Evolutionary conservation across 1,140 invertebrate species (phyloP).

Genomic region (Anagrus nilaparvatae): DNA sequence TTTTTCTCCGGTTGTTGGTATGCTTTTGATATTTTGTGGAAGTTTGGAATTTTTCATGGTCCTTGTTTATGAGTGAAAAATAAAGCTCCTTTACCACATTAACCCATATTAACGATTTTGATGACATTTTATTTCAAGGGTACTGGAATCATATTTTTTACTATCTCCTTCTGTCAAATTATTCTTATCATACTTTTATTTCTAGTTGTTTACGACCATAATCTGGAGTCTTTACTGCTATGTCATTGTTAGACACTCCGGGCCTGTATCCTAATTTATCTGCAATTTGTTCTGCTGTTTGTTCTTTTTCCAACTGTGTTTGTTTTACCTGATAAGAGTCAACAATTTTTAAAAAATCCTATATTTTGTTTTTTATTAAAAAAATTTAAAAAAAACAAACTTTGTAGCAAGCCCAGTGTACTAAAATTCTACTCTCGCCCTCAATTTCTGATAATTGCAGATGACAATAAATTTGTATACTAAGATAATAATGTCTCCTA

Average conservation of each 20-base stretch:
- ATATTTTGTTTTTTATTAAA: slow-evolving; percentile 6
- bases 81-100: too few species aligned
- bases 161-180: not conserved
- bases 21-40: slow-evolving; percentile 47
- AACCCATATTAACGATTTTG: too few species aligned
- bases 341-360: too few species aligned
- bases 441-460: slow-evolving; percentile 72
- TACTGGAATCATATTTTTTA: too few species aligned
- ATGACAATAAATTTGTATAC: slow-evolving; percentile 81
- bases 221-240: slow-evolving; percentile 80
- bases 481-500: slow-evolving; percentile 79
- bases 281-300: slow-evolving; percentile 78
- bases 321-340: slow-evolving; percentile 59
- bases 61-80: slow-evolving; percentile 50
- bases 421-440: slow-evolving; percentile 76
- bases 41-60: slow-evolving; percentile 58
- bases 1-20: slow-evolving; percentile 42
- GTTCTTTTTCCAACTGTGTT: slow-evolving; percentile 70
- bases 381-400: slow-evolving; percentile 39
- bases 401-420: slow-evolving; percentile 95
- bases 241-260: slow-evolving; percentile 89
- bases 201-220: slow-evolving; percentile 77
- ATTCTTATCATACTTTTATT: slow-evolving; percentile 58
- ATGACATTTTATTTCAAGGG: too few species aligned
- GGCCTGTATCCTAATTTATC: slow-evolving; percentile 78